Percentiles rank a stretch among this genome's conserved stretches.
Conservation (phyloP, 1,140 invertebrate genomes). For the Thrips palmi region DNA sequence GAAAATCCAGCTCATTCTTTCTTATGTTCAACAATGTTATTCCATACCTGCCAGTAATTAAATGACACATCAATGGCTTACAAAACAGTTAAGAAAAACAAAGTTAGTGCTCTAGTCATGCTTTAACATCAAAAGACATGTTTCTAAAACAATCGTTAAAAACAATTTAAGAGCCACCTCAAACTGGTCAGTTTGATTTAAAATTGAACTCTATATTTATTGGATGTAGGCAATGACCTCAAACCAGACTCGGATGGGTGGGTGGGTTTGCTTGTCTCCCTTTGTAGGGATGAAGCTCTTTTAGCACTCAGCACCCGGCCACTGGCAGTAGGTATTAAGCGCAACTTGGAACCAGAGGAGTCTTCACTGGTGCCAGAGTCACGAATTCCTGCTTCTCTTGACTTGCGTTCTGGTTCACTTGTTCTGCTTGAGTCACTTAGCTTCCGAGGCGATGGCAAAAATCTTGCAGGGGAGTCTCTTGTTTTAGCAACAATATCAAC, state of each 20-base stretch:
- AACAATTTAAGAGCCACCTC: no score
- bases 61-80: no score
- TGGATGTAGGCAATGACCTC: constrained; percentile 17
- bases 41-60: no score
- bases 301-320: constrained; percentile 12
- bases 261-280: constrained; percentile 11
- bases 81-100: no score
- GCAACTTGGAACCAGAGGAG: constrained; percentile 16
- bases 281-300: constrained; percentile 16
- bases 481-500: constrained; percentile 8
- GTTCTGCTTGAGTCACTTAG: constrained; percentile 15
- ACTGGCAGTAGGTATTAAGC: constrained; percentile 11
- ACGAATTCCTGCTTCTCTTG: constrained; percentile 10
- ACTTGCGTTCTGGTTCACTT: constrained; percentile 7
- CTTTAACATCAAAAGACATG: no score
- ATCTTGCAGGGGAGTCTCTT: constrained; percentile 13
- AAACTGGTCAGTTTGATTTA: no score
- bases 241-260: constrained; percentile 12
- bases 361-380: no score
- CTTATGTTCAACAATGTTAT: no score
- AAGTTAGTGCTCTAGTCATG: no score
- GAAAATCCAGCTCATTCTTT: no score
- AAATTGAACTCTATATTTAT: constrained; percentile 20
- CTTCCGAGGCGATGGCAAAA: constrained; percentile 18
- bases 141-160: no score